Base-by-base conservation (phyloP, 2,888 invertebrate species). In the Acleris cristana region DNA sequence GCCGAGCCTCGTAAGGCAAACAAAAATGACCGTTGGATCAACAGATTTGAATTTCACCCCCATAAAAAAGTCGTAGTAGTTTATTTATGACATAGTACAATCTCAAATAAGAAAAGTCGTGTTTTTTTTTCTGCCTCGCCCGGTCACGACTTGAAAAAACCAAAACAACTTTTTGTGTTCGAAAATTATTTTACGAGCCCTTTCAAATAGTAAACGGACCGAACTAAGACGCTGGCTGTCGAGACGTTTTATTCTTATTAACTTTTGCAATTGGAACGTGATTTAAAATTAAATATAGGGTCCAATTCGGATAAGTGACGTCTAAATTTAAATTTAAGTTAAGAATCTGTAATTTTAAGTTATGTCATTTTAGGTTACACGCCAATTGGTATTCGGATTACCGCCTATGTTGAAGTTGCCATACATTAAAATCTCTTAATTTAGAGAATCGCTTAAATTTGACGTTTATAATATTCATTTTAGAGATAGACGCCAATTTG, bases 121-220 rank as follows among this genome's bases (percentile, higher is more conserved):
- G 10, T 34, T 75, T 79, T 84, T 84, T 87, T 86, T 86, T 83
- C 81, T 70, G 68, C 72, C 59, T 71, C 68, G 72, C 76, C 74
- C 78, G 77, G 76, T 76, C 79, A 80, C 75, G 74, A 74, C 75
- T 78, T 77, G 87, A 90, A 90, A 87, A 92, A 90, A 91, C 83
- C 89, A 89, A 89, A 92, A 92, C 90, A 91, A 84, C 84, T 90
- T 92, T 90, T 88, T 89, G 87, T 89, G 80, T 73, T 79, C 84
- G 81, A 85, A 86, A 91, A 86, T 86, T 81, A 84, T 88, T 92
- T 89, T 91, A 92, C 90, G 91, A 92, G 87, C 85, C 82, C 84
- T 85, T 40, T 87, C 84, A 80, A 83, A 86, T 91, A 88, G 91
- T 91, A 90, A 88, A 85, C 59, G 85, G 90, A 76, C 49, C 83